Percentiles rank a stretch among this genome's conserved stretches.
phyloP scores from a whole-genome alignment of 2,797 vertebrate genomes.

The Lepus oiostolus region DNA sequence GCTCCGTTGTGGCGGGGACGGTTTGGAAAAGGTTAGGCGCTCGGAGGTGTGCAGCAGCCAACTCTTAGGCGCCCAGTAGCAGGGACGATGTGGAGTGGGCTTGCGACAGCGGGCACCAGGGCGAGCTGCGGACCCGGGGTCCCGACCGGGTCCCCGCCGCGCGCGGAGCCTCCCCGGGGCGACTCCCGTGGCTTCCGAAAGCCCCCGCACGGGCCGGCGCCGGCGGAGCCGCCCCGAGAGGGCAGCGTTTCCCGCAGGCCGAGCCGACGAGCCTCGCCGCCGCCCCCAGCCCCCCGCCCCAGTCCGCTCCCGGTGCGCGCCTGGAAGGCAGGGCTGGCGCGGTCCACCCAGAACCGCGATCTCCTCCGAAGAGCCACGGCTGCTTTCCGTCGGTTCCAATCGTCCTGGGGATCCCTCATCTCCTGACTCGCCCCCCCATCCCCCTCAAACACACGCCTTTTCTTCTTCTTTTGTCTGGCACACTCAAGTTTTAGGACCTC shows the following conservation, averaged over 20 bases:
- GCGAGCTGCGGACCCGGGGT: not conserved
- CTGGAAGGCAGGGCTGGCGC: not conserved
- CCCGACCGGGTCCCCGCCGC: not conserved
- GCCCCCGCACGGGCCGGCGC: not conserved
- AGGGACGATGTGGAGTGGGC: constrained; percentile 10
- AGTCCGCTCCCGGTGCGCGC: not conserved
- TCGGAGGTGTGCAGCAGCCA: constrained; percentile 11
- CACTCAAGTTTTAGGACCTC: constrained; percentile 32
- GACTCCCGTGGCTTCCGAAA: not conserved
- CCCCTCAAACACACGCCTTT: no score
- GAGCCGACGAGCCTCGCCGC: not conserved
- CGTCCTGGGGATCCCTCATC: not conserved
- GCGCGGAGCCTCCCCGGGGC: not conserved
- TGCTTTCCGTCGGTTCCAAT: no score
- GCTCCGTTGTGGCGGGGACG: not conserved
- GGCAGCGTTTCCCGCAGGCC: not conserved
- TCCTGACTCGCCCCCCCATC: not conserved
- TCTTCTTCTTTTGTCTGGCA: not conserved
- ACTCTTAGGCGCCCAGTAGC: constrained; percentile 32
- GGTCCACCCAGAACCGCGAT: constrained; percentile 11
- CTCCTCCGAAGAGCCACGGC: not conserved
- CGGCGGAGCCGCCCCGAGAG: not conserved
- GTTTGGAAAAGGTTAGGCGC: constrained; percentile 52
- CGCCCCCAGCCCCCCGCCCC: no score
- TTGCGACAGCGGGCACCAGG: not conserved